Conservation (phyloP, 37 sponge, comb jelly and placozoan genomes). For the Chondrilla cf. caribensis region DNA sequence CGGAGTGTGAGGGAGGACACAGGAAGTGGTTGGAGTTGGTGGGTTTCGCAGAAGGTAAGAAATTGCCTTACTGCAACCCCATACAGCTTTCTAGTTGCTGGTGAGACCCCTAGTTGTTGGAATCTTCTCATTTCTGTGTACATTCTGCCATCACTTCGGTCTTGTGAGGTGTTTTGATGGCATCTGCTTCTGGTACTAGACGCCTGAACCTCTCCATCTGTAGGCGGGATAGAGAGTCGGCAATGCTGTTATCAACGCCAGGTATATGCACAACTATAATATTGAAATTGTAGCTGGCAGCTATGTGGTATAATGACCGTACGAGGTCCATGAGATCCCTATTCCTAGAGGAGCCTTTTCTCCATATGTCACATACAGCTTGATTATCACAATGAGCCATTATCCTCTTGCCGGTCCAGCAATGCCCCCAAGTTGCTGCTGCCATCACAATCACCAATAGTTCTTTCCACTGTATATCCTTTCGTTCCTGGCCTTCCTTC, state of each 20-base stretch:
- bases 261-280: constrained; percentile 30
- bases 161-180: background rate
- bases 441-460: constrained; percentile 43
- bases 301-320: constrained; percentile 40
- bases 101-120: constrained; percentile 8
- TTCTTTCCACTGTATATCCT: constrained; percentile 43
- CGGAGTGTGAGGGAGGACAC: constrained; percentile 17
- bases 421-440: constrained; percentile 42
- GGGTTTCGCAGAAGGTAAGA: constrained; percentile 11
- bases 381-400: constrained; percentile 32
- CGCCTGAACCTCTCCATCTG: background rate
- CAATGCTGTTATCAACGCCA: constrained; percentile 21
- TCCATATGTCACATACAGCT: constrained; percentile 39
- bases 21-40: constrained; percentile 4
- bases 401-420: constrained; percentile 35
- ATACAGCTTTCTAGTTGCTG: background rate
- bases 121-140: background rate
- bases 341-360: constrained; percentile 13
- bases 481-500: background rate
- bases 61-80: background rate
- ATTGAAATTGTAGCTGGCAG: constrained; percentile 16
- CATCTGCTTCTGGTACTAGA: constrained; percentile 13
- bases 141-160: background rate
- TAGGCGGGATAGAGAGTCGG: constrained; percentile 52
- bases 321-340: constrained; percentile 45